phyloP scores from a whole-genome alignment of 2,113 vertebrate genomes.

The Halcyon malimbica region DNA sequence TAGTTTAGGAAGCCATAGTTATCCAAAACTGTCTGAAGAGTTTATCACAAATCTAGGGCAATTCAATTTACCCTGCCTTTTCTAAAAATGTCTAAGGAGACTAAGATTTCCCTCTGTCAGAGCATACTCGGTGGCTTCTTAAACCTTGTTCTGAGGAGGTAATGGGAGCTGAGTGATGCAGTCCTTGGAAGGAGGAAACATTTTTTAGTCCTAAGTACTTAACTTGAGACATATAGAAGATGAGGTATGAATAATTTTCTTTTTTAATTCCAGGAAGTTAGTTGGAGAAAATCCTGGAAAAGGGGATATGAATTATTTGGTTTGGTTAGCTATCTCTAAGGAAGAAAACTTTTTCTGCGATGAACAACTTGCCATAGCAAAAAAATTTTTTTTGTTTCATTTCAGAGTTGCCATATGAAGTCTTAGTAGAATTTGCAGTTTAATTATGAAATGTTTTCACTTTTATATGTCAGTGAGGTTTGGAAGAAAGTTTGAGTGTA shows the following conservation, averaged over 20 bases:
- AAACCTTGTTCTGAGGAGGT: background rate
- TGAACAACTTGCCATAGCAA: background rate
- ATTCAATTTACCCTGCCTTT: background rate
- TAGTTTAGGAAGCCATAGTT: background rate
- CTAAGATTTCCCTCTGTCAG: background rate
- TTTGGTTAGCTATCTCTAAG: background rate
- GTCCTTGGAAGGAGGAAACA: background rate
- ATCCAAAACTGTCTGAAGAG: background rate
- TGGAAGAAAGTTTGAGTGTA: background rate
- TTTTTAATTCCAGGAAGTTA: background rate
- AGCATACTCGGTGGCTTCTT: background rate
- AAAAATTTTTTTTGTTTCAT: background rate
- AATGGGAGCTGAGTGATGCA: background rate
- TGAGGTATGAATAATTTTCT: background rate
- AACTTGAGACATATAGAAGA: background rate
- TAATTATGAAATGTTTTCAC: background rate
- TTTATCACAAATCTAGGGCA: background rate
- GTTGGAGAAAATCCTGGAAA: background rate
- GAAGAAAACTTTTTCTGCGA: background rate
- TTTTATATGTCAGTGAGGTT: background rate
- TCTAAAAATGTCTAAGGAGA: background rate
- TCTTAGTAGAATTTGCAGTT: background rate
- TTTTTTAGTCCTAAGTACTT: background rate
- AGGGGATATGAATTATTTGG: fast-evolving
- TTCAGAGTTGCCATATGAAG: background rate